Base-by-base conservation (phyloP, 1,140 invertebrate genomes). In the Lucilia sericata region DNA sequence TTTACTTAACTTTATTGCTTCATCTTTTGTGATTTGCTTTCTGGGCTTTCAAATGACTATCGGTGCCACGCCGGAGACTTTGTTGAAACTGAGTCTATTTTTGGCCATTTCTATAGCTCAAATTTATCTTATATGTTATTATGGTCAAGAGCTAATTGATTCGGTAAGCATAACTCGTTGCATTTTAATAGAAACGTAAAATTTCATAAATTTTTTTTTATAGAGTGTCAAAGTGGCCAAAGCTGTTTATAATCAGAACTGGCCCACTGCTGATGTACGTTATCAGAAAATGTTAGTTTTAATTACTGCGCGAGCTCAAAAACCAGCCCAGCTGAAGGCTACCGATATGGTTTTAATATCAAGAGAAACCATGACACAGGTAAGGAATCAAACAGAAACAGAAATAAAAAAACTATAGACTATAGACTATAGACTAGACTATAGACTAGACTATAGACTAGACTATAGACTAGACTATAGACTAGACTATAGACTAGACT, bases 11-110 rank as follows among this genome's bases (percentile, higher is more conserved):
- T 89, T 89, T 47, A 82, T 88, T 80, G 86, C 89, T 19, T 89
- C 88, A 0, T 88, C 88, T 0, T 89, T 89, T 85, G 87, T 89
- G 55, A 88, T 89, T 14, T 89, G 88, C 25, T 89, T 89, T 83
- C 88, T 89, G 36, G 88, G 88, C 5, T 89, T 89, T 25, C 88
- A 89, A 78, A 88, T 89, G 87, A 88, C 87, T 0, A 86, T 89
- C 13, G 88, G 88, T 1, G 86, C 87, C 12, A 55, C 84, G n/a
- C 85, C 87, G 1, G 87, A 87, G 12, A n/a, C 85, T 7, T 74
- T 88, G 84, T 55, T 89, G 17, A 89, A 89, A 8, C 84, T 88
- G 19, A 74, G 36, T 0, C 17, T 89, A 25, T 89, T 86, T 36
- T 81, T 89, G 0, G 84, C 88, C 2, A 87, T 86, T 0, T 87